Evolutionary conservation across 1,140 invertebrate genomes (phyloP), one percentile per base, ranked within the genome.

Genomic region (Leucophenga varia): DNA sequence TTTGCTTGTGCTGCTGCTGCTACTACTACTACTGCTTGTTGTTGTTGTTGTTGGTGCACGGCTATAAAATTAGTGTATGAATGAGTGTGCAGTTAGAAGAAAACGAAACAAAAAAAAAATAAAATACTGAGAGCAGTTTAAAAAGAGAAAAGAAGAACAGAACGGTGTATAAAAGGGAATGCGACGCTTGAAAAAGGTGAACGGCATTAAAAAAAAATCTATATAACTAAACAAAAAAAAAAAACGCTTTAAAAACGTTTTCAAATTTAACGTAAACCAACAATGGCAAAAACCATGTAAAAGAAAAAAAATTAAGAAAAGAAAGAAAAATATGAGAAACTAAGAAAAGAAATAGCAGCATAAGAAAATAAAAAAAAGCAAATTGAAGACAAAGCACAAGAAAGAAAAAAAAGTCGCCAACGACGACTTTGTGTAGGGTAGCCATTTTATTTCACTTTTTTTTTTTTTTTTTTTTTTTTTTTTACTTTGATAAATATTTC

Each of bases 141-240:
- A 34, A 34, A 34, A 16, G 3, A 10, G 10, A 38, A 17, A 25
- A 25, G 10, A 25, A 25, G 10, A 25, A 25, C 5, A 25, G 10
- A 25, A 25, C 6, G 4, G 36, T 20, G 4, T 5, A 6, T 5
- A 25, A 25, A 25, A 25, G 5, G 10, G 22, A 25, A 67, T 67
- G 63, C 63, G 63, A 63, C 63, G 63, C 56, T 67, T 67, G 61
- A 67, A 67, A 63, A 67, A 67, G 63, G 63, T 67, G 63, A 67
- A 67, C 63, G 63, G 63, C 63, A 67, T 57, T 65, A 30, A 43
- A 52, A 49, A 37, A 56, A 52, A 14, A 46, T 36, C 57, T 17
- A 50, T 18, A 41, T 14, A 13, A 36, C 20, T n/a, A n/a, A n/a
- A n/a, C n/a, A n/a, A n/a, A n/a, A n/a, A n/a, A n/a, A n/a, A n/a